These are phyloP conservation scores for Campoletis raptor DNA, from an alignment of 2,888 invertebrate species.

Conservation along the genomic window DNA sequence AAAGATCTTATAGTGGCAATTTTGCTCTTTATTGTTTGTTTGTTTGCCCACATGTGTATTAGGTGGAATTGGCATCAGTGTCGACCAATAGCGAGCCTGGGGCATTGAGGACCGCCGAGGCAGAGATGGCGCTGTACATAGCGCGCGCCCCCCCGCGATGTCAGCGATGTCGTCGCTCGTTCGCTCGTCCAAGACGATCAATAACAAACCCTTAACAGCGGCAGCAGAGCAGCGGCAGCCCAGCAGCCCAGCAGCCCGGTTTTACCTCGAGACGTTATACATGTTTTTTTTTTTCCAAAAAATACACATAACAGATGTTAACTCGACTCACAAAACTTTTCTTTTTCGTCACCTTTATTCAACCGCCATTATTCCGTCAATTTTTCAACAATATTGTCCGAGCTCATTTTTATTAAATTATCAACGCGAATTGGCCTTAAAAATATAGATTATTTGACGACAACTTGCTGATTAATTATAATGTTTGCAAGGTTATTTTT, in stretches of 20 bases:
- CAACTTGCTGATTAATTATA: no score
- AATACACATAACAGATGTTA: not conserved
- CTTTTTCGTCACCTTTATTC: not conserved
- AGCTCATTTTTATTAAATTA: no score
- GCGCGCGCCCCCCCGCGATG: conserved; percentile 33
- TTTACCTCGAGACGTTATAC: conserved; percentile 8
- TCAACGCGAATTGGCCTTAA: no score
- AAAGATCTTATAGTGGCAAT: not conserved
- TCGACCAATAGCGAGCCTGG: not conserved
- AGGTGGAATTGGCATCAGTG: not conserved
- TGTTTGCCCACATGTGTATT: not conserved
- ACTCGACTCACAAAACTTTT: not conserved
- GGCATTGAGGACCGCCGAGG: conserved; percentile 13
- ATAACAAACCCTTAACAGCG: conserved; percentile 76
- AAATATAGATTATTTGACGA: no score
- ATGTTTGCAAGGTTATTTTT: not conserved
- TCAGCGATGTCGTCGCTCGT: conserved; percentile 45
- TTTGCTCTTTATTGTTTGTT: not conserved
- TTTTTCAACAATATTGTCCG: no score
- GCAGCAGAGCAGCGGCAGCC: conserved; percentile 27
- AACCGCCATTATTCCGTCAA: no score
- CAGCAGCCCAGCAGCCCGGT: conserved; percentile 47
- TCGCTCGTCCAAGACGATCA: conserved; percentile 73
- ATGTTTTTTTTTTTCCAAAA: not conserved
- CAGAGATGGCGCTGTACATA: conserved; percentile 44